Evolutionary conservation across 2,797 vertebrate genomes (phyloP), one percentile per base, ranked within the genome.

Genomic region (Pogonophryne albipinna): DNA sequence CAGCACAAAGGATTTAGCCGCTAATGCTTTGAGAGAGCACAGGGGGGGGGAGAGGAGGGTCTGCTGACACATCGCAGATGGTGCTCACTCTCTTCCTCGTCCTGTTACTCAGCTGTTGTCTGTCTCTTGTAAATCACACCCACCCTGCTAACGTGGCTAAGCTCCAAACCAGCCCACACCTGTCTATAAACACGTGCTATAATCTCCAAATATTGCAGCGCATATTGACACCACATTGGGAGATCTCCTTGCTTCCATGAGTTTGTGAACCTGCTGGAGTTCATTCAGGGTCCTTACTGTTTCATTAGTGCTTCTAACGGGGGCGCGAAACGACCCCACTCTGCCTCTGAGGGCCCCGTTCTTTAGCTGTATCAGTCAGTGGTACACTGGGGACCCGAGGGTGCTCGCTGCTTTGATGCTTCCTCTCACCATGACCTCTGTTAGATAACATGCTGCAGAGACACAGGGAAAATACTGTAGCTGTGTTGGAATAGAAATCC

Each of bases 1-100:
- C 92, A 92, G 92, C 92, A 92, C 87, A 93, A 94, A 94, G 91
- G 94, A 94, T 93, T 94, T 94, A 88, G 87, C 85, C 84, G 71
- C 87, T 94, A 94, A 95, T 94, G 92, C 92, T 92, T 91, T 81
- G 77, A 87, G 84, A 82, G 83, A 72, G 89, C 51, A 41, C 45
- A 20, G 56, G 27, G 23, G 23, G 45, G 19, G 16, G 80, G 74
- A 76, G 65, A 66, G 50, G 67, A 63, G 83, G 72, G 79, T 75
- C 58, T 91, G 92, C 89, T 90, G 91, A 94, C 87, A 55, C 91
- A 91, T 92, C 91, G 86, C 91, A 91, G 91, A 92, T 91, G 89
- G 88, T 89, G 77, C 74, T 80, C 86, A 50, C 86, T 85, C 75
- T 79, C 80, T 74, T 80, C 64, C 74, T 66, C 72, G 75, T 85